A percentile compares a stretch with the other conserved stretches of the same genome.
These are phyloP conservation scores for Aricia agestis DNA, from an alignment of 1,140 invertebrate species.

Conservation along the genomic window DNA sequence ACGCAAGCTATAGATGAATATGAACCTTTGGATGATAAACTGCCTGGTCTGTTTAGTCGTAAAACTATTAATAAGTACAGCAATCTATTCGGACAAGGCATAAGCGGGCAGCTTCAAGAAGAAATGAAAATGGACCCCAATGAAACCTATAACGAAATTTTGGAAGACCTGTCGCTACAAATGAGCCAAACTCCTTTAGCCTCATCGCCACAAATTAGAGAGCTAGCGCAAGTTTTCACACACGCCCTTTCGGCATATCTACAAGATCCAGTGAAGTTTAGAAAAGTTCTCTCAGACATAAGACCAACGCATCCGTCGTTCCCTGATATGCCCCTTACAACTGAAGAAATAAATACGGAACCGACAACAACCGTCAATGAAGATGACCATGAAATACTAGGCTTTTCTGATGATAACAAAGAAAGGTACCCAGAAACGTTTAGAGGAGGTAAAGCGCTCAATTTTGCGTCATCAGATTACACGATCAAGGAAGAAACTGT, in stretches of 20 bases:
- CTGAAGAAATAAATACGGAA: slow-evolving; percentile 62
- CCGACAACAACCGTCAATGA: slow-evolving; percentile 77
- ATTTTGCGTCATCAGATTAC: slow-evolving; percentile 56
- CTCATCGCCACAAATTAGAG: slow-evolving; percentile 81
- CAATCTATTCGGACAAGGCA: slow-evolving; percentile 74
- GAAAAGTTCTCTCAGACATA: slow-evolving; percentile 83
- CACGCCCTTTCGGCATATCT: slow-evolving; percentile 87
- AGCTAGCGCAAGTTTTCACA: slow-evolving; percentile 88
- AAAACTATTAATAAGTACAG: slow-evolving; percentile 79
- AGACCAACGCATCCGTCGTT: slow-evolving; percentile 85
- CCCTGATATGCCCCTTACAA: slow-evolving; percentile 56
- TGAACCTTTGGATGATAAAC: slow-evolving; percentile 54
- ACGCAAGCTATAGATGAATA: slow-evolving; percentile 49
- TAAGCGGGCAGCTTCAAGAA: slow-evolving; percentile 52
- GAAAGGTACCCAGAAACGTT: slow-evolving; percentile 35
- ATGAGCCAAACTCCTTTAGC: slow-evolving; percentile 79
- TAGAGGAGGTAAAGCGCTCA: slow-evolving; percentile 66
- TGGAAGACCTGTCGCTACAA: slow-evolving; percentile 78
- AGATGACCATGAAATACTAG: slow-evolving; percentile 85
- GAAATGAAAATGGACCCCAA: slow-evolving; percentile 61
- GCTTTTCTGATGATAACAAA: slow-evolving; percentile 82
- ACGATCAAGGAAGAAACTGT: slow-evolving; percentile 38
- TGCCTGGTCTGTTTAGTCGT: slow-evolving; percentile 74
- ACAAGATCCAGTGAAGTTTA: slow-evolving; percentile 86
- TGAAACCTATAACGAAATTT: slow-evolving; percentile 71